A percentile compares a stretch with the other conserved stretches of the same genome.
Evolutionary conservation across 2,888 invertebrate species (phyloP).

Genomic region (Orchesella flavescens): DNA sequence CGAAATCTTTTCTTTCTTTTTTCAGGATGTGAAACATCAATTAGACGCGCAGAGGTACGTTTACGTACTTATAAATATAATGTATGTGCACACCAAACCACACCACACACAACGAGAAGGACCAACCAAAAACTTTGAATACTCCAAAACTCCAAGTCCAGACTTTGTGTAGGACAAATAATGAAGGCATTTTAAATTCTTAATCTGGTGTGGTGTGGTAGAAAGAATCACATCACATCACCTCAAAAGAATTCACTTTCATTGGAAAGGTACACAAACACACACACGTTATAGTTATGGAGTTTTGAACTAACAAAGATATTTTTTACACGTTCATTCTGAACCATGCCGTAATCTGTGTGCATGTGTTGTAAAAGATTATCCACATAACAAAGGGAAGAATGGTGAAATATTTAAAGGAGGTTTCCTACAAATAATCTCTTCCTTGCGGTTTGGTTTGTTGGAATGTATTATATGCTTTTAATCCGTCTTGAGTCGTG

Average conservation of each 20-base stretch:
- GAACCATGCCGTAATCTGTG: no score
- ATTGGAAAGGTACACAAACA: constrained; percentile 10
- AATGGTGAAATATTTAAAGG: no score
- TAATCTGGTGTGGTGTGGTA: constrained; percentile 35
- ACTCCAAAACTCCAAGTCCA: background rate
- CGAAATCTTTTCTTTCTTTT: constrained; percentile 12
- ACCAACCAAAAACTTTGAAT: background rate
- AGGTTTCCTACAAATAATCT: no score
- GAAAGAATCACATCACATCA: constrained; percentile 44
- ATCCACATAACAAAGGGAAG: no score
- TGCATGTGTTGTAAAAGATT: no score
- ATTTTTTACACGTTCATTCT: constrained; percentile 36
- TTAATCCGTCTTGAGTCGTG: no score
- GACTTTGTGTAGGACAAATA: background rate
- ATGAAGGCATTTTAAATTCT: constrained; percentile 8
- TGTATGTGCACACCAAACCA: background rate
- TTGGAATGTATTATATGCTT: no score
- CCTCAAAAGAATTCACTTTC: constrained; percentile 61
- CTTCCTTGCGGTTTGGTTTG: no score
- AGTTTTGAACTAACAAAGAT: constrained; percentile 1
- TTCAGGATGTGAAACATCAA: constrained; percentile 57
- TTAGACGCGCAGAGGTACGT: background rate
- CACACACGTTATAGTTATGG: background rate
- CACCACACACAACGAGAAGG: background rate
- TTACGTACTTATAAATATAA: constrained; percentile 2